Evolutionary conservation across 1,140 invertebrate genomes (phyloP), one percentile per base, ranked within the genome.

Genomic region (Zaprionus kolodkinae): DNA sequence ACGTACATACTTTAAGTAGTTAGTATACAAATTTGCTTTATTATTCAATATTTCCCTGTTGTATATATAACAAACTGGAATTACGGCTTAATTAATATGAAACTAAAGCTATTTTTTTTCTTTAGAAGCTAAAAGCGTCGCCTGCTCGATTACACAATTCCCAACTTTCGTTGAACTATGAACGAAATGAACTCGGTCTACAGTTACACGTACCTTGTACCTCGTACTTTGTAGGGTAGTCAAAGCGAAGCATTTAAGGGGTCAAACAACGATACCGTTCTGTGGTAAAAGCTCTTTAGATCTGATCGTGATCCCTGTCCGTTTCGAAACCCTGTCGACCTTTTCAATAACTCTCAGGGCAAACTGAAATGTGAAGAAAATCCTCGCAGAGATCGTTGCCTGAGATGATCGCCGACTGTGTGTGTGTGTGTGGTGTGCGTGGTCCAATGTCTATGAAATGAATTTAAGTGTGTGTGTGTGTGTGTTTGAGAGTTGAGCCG

Each of bases 381-480:
- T 35, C 38, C 50, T 50, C 15, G 30, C 11, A 55, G 17, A 55
- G 59, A 71, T 27, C 9, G 67, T 54, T 59, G 52, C 9, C 45
- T 50, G 45, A 17, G 45, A 50, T 50, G 45, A 17, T 50, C 45
- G 17, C 17, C 0, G n/a, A n/a, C 13, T 55, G 6, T 2, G 27
- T 54, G 25, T 54, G 12, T 54, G 2, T 33, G 25, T 55, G 21
- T 55, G 52, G 7, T 33, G 62, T 50, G 40, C 35, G 48, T 54
- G 48, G 56, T 73, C 56, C 63, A 64, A 69, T 56, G 71, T 21
- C 61, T 66, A 59, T 77, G 77, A 48, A 80, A 80, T 72, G 72
- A 9, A 9, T 25, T 73, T 76, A 71, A 66, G 10, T 25, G 45
- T 21, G 17, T 50, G 9, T 5, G 17, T 21, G 2, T 50, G 4